Evolutionary conservation across 2,888 invertebrate species (phyloP), one percentile per base, ranked within the genome.

Genomic region (Eueremaeus valkanovi): DNA sequence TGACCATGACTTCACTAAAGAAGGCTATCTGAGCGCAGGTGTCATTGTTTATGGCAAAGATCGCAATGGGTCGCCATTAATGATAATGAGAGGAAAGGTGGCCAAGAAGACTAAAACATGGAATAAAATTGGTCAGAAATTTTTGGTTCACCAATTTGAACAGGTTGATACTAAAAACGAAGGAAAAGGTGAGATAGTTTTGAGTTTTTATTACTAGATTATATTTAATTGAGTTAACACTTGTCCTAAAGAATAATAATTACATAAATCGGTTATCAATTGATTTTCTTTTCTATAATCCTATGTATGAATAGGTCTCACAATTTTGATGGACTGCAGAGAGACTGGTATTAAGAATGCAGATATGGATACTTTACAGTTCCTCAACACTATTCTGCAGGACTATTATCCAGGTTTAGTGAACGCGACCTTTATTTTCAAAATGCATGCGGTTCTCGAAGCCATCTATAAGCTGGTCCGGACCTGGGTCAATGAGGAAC

Each of bases 321-420:
- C 36, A 1, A 9, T 68, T 42, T 24, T 68, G 5, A 18, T 68
- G 42, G 68, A 68, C 68, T 68, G 68, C 24, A 68, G 42, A 21
- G 68, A 24, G 6, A 3, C 68, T 8, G 68, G 68, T 40, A 9
- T 68, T n/a, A 68, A 68, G 40, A 68, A 68, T 16, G 33, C 68
- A 1, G 68, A 68, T 16, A 40, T 40, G 24, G 68, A 68, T 24
- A 42, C 42, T 24, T 6, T 68, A 2, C 21, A 68, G 16, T 68
- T 68, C 16, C 3, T 27, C 1, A 8, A 42, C n/a, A 18, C 16
- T 24, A 24, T 68, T 24, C 33, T 68, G 24, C 40, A 68, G 21
- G 68, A 68, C 68, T 40, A 68, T 21, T 68, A 68, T 18, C 68
- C 68, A 5, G 68, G 68, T 18, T 16, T 68, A 8, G 68, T 33